Percentiles rank a stretch among this genome's conserved stretches.
Conservation (phyloP, 2,113 vertebrate species). For the Bungarus multicinctus region DNA sequence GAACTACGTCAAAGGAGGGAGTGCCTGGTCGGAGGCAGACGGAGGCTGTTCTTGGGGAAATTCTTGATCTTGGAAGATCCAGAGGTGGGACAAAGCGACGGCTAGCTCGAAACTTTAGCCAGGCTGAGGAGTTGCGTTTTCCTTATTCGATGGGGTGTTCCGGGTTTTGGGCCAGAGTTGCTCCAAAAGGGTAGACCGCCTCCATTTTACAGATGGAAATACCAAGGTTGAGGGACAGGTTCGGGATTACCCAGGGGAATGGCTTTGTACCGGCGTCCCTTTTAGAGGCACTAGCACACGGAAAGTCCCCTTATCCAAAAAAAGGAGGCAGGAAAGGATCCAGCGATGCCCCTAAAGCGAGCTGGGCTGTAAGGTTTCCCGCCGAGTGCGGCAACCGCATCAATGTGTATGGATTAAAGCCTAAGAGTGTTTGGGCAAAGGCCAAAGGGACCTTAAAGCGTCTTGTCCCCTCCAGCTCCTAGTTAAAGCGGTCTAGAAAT, state of each 20-base stretch:
- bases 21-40: neutral
- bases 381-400: neutral
- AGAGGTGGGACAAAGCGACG: neutral
- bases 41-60: neutral
- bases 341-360: neutral
- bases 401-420: neutral
- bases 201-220: neutral
- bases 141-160: neutral
- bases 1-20: neutral
- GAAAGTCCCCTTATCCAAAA: neutral
- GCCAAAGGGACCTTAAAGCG: neutral
- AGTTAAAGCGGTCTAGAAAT: neutral
- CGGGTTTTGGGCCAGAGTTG: neutral
- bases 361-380: neutral
- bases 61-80: neutral
- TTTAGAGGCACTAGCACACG: neutral
- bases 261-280: neutral
- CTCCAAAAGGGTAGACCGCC: too few relatives aligned
- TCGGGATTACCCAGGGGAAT: neutral
- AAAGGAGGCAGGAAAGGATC: neutral
- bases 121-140: neutral
- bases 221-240: neutral
- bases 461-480: neutral
- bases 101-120: neutral
- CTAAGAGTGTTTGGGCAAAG: neutral